Evolutionary conservation across 2,113 vertebrate genomes (phyloP).

Genomic region (Sylvilagus bachmani): DNA sequence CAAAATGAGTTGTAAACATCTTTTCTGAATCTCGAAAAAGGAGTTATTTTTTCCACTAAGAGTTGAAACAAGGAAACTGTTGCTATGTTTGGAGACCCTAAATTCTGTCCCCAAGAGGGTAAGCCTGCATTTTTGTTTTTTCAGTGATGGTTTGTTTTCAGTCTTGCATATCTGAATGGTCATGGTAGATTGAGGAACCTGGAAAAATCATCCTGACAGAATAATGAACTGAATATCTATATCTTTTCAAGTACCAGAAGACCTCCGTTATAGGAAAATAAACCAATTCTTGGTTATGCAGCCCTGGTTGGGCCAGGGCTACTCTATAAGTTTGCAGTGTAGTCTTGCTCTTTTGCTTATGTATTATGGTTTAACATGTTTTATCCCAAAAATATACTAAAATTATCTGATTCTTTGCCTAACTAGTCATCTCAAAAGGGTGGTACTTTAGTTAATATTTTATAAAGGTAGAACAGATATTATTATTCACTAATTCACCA

Average conservation of each 20-base stretch:
- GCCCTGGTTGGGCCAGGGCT: background rate
- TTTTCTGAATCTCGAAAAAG: background rate
- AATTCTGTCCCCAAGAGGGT: slow-evolving; percentile 56
- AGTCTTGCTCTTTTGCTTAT: slow-evolving; percentile 37
- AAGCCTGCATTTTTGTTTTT: background rate
- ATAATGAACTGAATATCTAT: background rate
- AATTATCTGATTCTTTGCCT: slow-evolving; percentile 16
- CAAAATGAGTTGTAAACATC: slow-evolving; percentile 25
- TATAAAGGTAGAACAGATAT: slow-evolving; percentile 15
- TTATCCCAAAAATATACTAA: background rate
- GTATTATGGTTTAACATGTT: background rate
- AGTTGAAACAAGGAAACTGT: background rate
- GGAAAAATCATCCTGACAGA: slow-evolving; percentile 27
- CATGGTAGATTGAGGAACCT: background rate
- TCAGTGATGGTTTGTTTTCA: background rate
- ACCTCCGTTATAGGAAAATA: background rate
- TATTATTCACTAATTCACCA: slow-evolving; percentile 21
- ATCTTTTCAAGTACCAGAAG: slow-evolving; percentile 37
- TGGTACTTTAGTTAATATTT: slow-evolving; percentile 19
- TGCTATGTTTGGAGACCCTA: background rate
- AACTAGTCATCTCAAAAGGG: background rate
- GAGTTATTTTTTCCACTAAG: slow-evolving; percentile 26
- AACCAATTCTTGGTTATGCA: background rate
- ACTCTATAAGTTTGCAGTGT: background rate
- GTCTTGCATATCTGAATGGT: slow-evolving; percentile 29